Conservation (phyloP, 2,888 invertebrate species). For the Hyles lineata region DNA sequence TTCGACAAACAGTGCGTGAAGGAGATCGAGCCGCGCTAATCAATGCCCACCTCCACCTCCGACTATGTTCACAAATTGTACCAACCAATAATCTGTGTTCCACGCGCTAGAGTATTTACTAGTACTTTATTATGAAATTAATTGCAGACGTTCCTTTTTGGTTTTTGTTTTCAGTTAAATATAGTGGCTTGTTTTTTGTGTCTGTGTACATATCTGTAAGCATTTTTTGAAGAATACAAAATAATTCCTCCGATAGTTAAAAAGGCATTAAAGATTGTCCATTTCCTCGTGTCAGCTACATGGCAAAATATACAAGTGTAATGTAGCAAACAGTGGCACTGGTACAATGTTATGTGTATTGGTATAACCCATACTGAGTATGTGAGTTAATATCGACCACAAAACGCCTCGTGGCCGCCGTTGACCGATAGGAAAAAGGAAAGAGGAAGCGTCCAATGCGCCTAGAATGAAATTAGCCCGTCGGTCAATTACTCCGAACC, state of each 20-base stretch:
- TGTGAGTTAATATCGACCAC: constrained; percentile 48
- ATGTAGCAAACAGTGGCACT: background rate
- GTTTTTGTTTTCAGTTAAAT: background rate
- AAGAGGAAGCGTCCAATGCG: constrained; percentile 83
- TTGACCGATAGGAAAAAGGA: constrained; percentile 85
- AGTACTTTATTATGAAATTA: background rate
- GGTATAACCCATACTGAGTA: background rate
- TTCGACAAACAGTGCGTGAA: constrained; percentile 30
- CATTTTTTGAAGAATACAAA: no score
- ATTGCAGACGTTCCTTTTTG: background rate
- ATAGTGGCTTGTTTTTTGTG: no score
- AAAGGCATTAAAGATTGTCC: no score
- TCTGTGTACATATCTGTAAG: no score
- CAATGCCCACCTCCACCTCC: background rate
- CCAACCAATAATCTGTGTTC: background rate
- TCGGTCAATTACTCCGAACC: constrained; percentile 82
- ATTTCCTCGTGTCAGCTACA: background rate
- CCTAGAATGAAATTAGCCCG: constrained; percentile 81
- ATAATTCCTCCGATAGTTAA: no score
- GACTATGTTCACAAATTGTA: background rate
- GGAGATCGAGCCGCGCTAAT: constrained; percentile 3
- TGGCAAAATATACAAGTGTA: background rate
- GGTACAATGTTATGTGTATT: background rate
- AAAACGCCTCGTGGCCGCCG: constrained; percentile 66
- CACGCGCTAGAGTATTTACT: no score